Conservation (phyloP, 2,113 vertebrate species). For the crab-eating macaque (Macaca fascicularis) region DNA sequence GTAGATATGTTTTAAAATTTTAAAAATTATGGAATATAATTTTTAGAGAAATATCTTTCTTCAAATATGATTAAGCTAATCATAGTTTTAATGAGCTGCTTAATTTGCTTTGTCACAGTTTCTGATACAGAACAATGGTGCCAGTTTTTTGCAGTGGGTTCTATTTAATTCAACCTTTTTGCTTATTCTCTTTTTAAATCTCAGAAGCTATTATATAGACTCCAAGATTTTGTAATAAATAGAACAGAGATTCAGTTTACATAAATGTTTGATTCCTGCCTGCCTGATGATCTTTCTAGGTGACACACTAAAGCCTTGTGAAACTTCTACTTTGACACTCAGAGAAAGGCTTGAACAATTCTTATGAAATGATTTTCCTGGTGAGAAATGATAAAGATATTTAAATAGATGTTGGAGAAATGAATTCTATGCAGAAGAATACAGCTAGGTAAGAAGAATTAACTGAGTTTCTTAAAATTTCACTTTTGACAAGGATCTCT, state of each 20-base stretch:
- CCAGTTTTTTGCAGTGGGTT: background rate
- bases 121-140: background rate
- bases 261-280: background rate
- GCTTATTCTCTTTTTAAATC: background rate
- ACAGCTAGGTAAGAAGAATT: background rate
- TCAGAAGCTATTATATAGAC: background rate
- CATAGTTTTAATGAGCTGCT: background rate
- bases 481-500: background rate
- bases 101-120: background rate
- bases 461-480: background rate
- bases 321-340: background rate
- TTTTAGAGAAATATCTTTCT: background rate
- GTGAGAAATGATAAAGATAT: slow-evolving; percentile 30
- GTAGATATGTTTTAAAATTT: background rate
- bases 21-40: background rate
- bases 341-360: background rate
- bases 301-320: background rate
- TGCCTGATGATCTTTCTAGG: background rate
- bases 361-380: slow-evolving; percentile 6
- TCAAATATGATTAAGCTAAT: background rate
- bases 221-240: background rate
- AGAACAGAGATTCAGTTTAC: background rate
- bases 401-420: background rate
- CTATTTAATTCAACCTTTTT: background rate
- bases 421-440: background rate